These are phyloP conservation scores for Dexiosoma caninum DNA, from an alignment of 2,888 invertebrate species.

Conservation along the genomic window DNA sequence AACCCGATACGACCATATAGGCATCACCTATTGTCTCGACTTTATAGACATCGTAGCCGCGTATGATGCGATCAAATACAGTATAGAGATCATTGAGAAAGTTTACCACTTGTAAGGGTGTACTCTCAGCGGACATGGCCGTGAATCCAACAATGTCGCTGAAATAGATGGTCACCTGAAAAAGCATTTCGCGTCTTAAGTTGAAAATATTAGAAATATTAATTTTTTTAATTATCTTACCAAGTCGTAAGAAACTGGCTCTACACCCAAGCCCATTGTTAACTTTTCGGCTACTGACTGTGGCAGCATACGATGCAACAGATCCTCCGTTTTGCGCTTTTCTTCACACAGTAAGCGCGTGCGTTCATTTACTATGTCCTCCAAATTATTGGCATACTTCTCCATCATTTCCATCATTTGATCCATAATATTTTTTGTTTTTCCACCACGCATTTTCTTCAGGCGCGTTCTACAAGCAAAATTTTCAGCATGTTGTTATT, in stretches of 20 bases:
- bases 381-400: constrained; percentile 95
- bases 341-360: constrained; percentile 93
- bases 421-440: constrained; percentile 92
- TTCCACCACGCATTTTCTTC: constrained; percentile 94
- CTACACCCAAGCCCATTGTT: constrained; percentile 92
- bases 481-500: neutral
- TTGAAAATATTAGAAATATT: neutral
- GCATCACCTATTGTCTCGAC: constrained; percentile 93
- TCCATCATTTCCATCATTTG: constrained; percentile 99
- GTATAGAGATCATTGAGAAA: constrained; percentile 99
- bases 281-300: constrained; percentile 93
- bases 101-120: constrained; percentile 95
- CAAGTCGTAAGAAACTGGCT: constrained; percentile 94
- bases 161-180: constrained; percentile 90
- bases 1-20: constrained; percentile 87
- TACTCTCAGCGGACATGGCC: constrained; percentile 95
- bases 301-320: constrained; percentile 95
- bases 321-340: constrained; percentile 94
- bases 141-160: constrained; percentile 99
- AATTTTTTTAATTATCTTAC: constrained; percentile 78
- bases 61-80: constrained; percentile 96
- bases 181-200: neutral
- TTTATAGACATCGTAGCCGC: constrained; percentile 98
- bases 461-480: constrained; percentile 79
- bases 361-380: constrained; percentile 94